A percentile compares a stretch with the other conserved stretches of the same genome.
Evolutionary conservation across 2,797 vertebrate species (phyloP).

Genomic region (Balearica regulorum): DNA sequence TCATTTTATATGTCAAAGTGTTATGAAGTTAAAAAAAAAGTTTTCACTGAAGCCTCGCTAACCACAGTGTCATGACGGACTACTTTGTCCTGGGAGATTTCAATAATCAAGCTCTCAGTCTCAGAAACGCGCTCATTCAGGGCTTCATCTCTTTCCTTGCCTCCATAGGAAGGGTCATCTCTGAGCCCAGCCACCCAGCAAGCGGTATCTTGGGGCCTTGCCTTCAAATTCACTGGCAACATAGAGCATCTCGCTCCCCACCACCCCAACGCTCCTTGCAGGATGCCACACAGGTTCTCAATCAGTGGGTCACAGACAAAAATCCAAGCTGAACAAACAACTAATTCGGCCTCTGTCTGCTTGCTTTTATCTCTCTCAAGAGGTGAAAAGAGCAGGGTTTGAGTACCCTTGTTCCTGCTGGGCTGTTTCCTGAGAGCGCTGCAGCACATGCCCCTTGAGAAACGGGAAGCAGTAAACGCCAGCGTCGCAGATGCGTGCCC

Average conservation of each 20-base stretch:
- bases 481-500: rapidly evolving
- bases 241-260: no score
- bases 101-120: background rate
- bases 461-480: background rate
- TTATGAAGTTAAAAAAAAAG: background rate
- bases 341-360: rapidly evolving
- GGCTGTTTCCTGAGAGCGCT: background rate
- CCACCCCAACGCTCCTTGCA: background rate
- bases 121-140: background rate
- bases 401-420: background rate
- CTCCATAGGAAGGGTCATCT: background rate
- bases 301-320: background rate
- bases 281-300: background rate
- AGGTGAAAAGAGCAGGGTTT: background rate
- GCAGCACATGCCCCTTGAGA: background rate
- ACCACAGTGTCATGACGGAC: background rate
- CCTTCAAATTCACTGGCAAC: background rate
- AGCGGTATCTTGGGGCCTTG: background rate
- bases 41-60: background rate
- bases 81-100: background rate
- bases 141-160: background rate
- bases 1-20: rapidly evolving
- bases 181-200: background rate
- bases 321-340: background rate
- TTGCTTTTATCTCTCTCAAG: background rate